Evolutionary conservation across 2,113 vertebrate genomes (phyloP).

Genomic region (Myotis yumanensis): DNA sequence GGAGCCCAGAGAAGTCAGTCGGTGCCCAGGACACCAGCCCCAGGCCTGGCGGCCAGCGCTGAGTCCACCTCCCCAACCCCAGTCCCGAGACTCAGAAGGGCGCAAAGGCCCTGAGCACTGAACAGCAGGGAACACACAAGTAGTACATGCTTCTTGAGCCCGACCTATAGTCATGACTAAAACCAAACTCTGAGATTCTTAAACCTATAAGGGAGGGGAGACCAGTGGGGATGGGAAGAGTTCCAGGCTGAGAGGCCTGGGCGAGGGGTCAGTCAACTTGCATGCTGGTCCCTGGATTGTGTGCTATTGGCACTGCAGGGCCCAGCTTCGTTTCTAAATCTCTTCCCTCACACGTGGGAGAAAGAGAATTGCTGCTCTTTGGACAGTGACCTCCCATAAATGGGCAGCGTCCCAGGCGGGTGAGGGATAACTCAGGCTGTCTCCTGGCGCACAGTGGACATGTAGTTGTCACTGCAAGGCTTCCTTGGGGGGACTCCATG

Average conservation of each 20-base stretch:
- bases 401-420: background rate
- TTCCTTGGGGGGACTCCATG: background rate
- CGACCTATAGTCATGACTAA: background rate
- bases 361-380: background rate
- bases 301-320: accelerated
- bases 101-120: background rate
- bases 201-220: background rate
- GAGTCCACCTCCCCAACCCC: background rate
- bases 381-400: background rate
- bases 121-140: background rate
- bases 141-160: background rate
- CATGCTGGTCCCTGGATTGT: background rate
- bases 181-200: background rate
- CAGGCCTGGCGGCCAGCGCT: background rate
- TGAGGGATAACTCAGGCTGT: background rate
- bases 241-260: background rate
- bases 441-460: background rate
- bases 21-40: background rate
- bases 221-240: background rate
- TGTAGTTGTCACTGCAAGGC: background rate
- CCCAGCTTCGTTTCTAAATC: background rate
- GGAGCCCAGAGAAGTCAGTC: background rate
- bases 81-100: background rate
- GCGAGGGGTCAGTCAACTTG: background rate
- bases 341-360: background rate